Conservation (phyloP, 2,797 vertebrate species). For the Catamblyrhynchus diadema region DNA sequence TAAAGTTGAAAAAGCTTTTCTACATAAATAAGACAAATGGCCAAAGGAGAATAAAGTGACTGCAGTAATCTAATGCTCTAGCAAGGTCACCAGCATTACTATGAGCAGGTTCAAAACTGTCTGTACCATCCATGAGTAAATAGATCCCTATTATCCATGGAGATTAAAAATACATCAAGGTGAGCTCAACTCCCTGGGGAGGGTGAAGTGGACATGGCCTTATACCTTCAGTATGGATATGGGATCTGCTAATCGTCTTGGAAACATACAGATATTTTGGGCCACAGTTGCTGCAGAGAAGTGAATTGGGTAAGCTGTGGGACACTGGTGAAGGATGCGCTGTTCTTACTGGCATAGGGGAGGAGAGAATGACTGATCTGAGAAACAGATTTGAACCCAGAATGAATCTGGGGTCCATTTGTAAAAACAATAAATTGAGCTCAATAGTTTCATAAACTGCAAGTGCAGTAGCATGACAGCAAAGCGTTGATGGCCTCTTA, state of each 20-base stretch:
- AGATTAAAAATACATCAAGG: neutral
- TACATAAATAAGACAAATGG: neutral
- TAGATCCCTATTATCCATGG: neutral
- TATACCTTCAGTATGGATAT: neutral
- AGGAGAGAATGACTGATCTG: neutral
- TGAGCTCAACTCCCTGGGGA: neutral
- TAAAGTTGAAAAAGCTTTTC: neutral
- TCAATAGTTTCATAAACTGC: conserved; percentile 23
- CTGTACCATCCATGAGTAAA: neutral
- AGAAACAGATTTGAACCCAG: neutral
- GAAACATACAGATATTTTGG: neutral
- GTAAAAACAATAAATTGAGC: conserved; percentile 27
- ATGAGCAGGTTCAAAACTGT: neutral
- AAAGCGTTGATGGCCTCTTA: conserved; percentile 11
- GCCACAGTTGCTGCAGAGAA: neutral
- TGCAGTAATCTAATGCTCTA: neutral
- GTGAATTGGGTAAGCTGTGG: neutral
- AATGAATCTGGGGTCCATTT: neutral
- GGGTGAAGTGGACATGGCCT: neutral
- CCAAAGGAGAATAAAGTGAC: neutral
- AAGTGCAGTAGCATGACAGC: neutral
- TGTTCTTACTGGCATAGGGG: neutral
- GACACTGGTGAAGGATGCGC: neutral
- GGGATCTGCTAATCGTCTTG: neutral
- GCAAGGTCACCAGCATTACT: neutral